phyloP scores from a whole-genome alignment of 2,797 vertebrate species.

The Peromyscus attwateri region DNA sequence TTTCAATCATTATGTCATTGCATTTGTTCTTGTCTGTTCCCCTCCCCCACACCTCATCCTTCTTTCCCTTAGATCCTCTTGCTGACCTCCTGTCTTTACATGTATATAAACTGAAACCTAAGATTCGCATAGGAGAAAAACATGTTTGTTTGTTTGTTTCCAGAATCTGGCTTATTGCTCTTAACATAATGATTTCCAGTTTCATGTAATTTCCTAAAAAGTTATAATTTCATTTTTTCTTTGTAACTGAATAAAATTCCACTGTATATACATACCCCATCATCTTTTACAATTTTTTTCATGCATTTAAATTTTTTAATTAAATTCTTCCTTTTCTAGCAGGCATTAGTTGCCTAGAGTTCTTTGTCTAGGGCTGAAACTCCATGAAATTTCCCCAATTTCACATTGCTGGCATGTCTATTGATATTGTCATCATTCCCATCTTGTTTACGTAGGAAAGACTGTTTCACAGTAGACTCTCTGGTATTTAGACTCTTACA shows the following conservation, averaged over 20 bases:
- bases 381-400: background rate
- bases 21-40: background rate
- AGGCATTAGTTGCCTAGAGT: background rate
- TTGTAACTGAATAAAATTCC: background rate
- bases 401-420: background rate
- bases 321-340: background rate
- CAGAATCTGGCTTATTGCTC: background rate
- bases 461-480: background rate
- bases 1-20: background rate
- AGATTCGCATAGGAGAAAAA: background rate
- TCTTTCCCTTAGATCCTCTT: background rate
- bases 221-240: background rate
- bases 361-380: background rate
- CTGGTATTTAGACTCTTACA: background rate
- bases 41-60: background rate
- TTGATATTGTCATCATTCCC: background rate
- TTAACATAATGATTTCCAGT: background rate
- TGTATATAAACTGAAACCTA: background rate
- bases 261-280: background rate
- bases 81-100: background rate
- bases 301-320: background rate
- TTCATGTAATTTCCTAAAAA: background rate
- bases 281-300: background rate
- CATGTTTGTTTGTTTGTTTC: background rate
- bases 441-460: background rate